Base-by-base conservation (phyloP, 2,888 invertebrate genomes). In the Idaea straminata region DNA sequence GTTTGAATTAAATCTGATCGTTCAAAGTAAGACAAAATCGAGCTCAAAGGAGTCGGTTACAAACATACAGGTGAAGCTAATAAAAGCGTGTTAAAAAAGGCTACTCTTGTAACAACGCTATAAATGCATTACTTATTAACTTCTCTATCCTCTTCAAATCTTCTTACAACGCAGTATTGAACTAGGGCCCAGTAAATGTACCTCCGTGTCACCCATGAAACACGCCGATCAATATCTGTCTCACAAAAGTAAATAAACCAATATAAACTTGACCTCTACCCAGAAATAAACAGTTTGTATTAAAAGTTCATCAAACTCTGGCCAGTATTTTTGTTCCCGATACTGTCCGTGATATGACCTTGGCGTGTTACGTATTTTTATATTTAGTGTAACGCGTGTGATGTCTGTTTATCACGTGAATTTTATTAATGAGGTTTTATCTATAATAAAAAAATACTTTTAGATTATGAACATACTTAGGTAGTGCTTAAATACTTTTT, bases 271-370 rank as follows among this genome's bases (percentile, higher is more conserved):
- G 47, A 47, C 47, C 47, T 47, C 47, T 13, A 7, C 47, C 36
- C 47, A 47, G 47, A 47, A 47, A 47, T 47, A 47, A 47, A 47
- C 10, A 47, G 47, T 47, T 47, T 13, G 13, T 13, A 6, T 5
- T 10, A 7, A 16, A 59, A 59, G 59, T 59, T 59, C 59, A 59
- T 34, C 58, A 58, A 58, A 59, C 59, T 25, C 34, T 34, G 34
- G 47, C 47, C 10, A 47, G 6, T 59, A 34, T 59, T 59, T 16
- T 59, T 5, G 59, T 59, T 59, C 34, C 59, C 34, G 59, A 25
- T 16, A 15, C 34, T 59, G 16, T 10, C 59, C 59, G 34, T 10
- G 58, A 15, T 10, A 15, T 25, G 59, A 59, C 59, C 59, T 59
- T 59, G 7, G n/a, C 58, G 58, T 58, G 58, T 15, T 58, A 58